Base-by-base conservation (phyloP, 2,797 vertebrate species). In the Anolis apletophallus region DNA sequence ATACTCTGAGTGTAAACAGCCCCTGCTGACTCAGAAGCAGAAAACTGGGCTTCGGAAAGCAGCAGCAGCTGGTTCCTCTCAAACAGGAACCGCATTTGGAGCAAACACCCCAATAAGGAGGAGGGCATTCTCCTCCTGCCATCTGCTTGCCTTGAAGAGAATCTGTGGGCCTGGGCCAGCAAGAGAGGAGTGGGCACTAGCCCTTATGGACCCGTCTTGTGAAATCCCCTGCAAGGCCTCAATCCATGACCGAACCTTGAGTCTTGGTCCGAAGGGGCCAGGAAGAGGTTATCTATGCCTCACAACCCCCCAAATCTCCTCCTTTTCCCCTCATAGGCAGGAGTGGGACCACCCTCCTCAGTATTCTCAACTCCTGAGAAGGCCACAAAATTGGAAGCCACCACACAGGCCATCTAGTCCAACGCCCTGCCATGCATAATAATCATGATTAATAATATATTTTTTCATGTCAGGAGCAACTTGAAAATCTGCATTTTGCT, bases 31-130 rank as follows among this genome's bases (percentile, higher is more conserved):
- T 93, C 90, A 81, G 92, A 94, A 90, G 57, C 92, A 94, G 92
- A 92, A 91, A 12, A 92, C 88, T 79, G 87, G 89, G 90, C 89
- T 90, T 93, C 89, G 87, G 91, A 93, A 93, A 89, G 91, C 91
- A 86, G 90, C 90, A 74, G 85, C 85, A 81, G 89, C 85, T 81
- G 88, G 75, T 76, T 93, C 91, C 83, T 77, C 88, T 83, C 86
- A 91, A 92, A 92, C 89, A 91, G 13, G 74, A 3, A 91, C 90
- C 91, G 79, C 74, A 1, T 83, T 92, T 90, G 82, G 91, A 92
- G 91, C 34, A 85, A 80, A 88, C 7, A 86, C 90, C 29, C 89
- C 88, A 79, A 88, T 69, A 75, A 81, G 23, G 80, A 91, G 74
- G 78, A 88, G 46, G 87, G 59, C 61, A 14, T 19, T 19, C 13